phyloP scores from a whole-genome alignment of 23 tunicate species.

The Styela clava region DNA sequence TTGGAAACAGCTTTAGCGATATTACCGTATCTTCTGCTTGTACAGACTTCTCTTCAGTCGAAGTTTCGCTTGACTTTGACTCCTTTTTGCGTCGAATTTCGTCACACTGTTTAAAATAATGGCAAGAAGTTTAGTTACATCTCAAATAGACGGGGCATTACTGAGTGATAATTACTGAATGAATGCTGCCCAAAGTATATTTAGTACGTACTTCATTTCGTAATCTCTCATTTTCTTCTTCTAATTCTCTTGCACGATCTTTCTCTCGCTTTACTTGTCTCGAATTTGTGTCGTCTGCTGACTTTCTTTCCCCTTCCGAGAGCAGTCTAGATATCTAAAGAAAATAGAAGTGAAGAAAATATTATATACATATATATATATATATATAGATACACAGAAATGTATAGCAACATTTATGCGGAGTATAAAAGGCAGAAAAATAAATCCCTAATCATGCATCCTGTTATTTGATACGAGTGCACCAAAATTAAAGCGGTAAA shows the following conservation, averaged over 20 bases:
- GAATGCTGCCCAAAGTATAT: no score
- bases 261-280: constrained; percentile 11
- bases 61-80: neutral
- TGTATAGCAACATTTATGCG: no score
- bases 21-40: constrained; percentile 32
- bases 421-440: no score
- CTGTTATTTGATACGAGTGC: no score
- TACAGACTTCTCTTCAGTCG: constrained; percentile 21
- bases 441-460: no score
- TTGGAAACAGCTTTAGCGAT: neutral
- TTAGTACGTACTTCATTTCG: neutral
- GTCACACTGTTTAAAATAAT: neutral
- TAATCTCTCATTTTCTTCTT: neutral
- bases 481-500: no score
- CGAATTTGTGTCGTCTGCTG: neutral
- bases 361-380: no score
- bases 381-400: no score
- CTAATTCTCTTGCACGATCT: constrained; percentile 1
- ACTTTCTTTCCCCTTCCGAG: neutral
- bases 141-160: neutral
- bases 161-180: no score
- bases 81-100: neutral
- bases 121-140: neutral
- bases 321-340: neutral
- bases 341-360: neutral